A percentile compares a stretch with the other conserved stretches of the same genome.
Conservation (phyloP, 2,113 vertebrate genomes). For the Peromyscus maniculatus region DNA sequence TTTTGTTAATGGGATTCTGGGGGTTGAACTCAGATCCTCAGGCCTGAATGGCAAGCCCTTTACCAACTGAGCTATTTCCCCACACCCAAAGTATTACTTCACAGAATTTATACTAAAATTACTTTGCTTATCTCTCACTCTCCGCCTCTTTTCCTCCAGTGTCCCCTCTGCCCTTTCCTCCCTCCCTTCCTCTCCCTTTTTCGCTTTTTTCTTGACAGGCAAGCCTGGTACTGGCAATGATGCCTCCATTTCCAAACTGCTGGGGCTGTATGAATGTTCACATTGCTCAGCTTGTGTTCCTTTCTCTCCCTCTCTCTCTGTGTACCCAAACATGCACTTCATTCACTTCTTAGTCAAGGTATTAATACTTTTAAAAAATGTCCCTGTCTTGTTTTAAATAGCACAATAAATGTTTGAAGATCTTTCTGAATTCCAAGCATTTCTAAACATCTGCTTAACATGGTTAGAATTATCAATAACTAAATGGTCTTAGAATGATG, state of each 20-base stretch:
- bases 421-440: constrained; percentile 31
- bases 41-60: not conserved
- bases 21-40: not conserved
- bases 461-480: constrained; percentile 20
- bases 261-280: too few relatives aligned
- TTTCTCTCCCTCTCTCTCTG: not conserved
- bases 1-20: not conserved
- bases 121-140: not conserved
- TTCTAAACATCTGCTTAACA: constrained; percentile 41
- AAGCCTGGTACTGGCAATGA: not conserved
- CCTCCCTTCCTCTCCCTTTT: not conserved
- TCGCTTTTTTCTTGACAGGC: not conserved
- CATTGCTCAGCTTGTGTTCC: not conserved
- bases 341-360: constrained; percentile 18
- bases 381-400: not conserved
- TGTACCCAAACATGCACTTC: not conserved
- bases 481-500: not conserved
- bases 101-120: constrained; percentile 55
- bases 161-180: not conserved
- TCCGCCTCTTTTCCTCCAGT: not conserved
- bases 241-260: not conserved
- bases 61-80: not conserved
- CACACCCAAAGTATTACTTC: not conserved
- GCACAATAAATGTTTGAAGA: constrained; percentile 45
- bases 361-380: constrained; percentile 10